These are phyloP conservation scores for Nipponia nippon DNA, from an alignment of 2,113 vertebrate species.

Conservation along the genomic window DNA sequence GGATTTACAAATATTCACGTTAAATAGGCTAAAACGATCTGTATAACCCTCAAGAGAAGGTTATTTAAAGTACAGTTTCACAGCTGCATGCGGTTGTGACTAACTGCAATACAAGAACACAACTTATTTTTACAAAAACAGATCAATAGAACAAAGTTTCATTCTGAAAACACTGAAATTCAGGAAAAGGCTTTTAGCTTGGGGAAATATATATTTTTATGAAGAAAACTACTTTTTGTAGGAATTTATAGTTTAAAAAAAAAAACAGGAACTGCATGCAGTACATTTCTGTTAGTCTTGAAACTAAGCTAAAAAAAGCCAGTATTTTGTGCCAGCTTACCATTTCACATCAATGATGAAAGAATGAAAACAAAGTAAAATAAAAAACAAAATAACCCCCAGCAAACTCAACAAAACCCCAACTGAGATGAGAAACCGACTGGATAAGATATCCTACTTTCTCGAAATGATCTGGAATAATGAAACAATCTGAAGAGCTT, in stretches of 20 bases:
- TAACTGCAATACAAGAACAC: neutral
- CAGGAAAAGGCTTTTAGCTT: neutral
- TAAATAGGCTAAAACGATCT: neutral
- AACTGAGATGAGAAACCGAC: rapidly evolving
- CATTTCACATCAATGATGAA: neutral
- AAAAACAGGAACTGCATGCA: neutral
- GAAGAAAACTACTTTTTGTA: neutral
- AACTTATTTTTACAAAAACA: neutral
- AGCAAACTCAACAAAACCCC: neutral
- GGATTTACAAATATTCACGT: neutral
- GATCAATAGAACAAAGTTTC: neutral
- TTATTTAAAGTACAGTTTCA: neutral
- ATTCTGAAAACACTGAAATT: neutral
- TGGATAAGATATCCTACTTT: neutral
- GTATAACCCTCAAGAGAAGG: neutral
- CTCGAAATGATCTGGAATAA: neutral
- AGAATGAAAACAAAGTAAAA: neutral
- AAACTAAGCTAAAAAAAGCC: neutral
- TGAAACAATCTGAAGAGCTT: neutral
- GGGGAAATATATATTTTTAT: neutral
- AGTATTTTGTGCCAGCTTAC: neutral
- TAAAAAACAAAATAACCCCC: neutral
- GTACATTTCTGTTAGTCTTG: neutral
- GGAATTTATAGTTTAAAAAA: neutral
- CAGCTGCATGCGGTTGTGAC: neutral